Evolutionary conservation across 1,140 invertebrate genomes (phyloP), one percentile per base, ranked within the genome.

Genomic region (Heterodera schachtii): DNA sequence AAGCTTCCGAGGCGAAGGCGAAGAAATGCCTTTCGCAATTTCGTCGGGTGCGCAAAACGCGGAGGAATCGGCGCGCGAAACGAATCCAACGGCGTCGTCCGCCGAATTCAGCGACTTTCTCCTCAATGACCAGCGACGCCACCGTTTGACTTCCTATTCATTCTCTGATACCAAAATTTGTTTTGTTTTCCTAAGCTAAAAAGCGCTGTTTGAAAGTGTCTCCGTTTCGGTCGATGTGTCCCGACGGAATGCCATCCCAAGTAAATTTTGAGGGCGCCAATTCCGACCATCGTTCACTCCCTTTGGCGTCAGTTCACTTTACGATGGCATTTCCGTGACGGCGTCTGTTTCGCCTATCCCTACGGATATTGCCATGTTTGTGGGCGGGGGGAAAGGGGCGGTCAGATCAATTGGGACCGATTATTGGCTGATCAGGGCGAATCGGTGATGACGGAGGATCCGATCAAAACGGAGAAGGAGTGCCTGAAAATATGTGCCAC

Each of bases 281-380:
- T 4, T 5, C n/a, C 3, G 73, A 67, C 71, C 13, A 47, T 43
- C 16, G 31, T 7, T 13, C 81, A 71, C 21, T 41, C 57, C 16
- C 9, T 60, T 16, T 60, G 11, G 13, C 19, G 64, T 41, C 82
- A 85, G 49, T 85, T 85, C 64, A 84, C 84, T 21, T 41, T 85
- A 11, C 79, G 84, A 19, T 85, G 83, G 83, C 64, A 81, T 78
- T 73, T 73, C 11, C 74, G 74, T 57, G 76, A 74, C 8, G 80
- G 71, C 16, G 52, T 9, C 6, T 85, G 84, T 64, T 66, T 57
- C 67, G 79, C 84, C 31, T 84, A 84, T 75, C 83, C 84, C n/a
- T 85, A 66, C 49, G 84, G 84, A 49, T 85, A 84, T 74, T 85
- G 84, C 66, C 80, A 84, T 31, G 83, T 83, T 41, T n/a, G 21